Percentiles rank a stretch among this genome's conserved stretches.
phyloP scores from a whole-genome alignment of 2,888 invertebrate genomes.

The Criorhina ranunculi region DNA sequence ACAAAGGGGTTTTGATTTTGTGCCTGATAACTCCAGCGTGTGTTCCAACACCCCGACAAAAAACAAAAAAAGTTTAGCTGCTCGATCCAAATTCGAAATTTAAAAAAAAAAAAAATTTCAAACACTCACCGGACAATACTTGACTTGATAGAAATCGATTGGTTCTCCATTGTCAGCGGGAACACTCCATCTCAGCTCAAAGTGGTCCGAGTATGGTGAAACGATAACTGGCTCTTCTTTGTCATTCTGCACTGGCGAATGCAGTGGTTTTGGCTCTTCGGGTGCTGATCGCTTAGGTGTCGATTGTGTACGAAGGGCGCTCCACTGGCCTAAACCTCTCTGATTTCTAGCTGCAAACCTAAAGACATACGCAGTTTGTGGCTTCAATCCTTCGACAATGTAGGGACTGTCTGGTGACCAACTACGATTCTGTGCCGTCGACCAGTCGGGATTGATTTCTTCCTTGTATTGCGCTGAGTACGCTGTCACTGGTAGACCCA shows the following conservation, averaged over 20 bases:
- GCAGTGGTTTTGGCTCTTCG: constrained; percentile 88
- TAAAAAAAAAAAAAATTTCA: too few relatives aligned
- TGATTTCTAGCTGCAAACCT: constrained; percentile 93
- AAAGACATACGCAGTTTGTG: constrained; percentile 91
- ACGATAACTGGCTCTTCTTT: constrained; percentile 85
- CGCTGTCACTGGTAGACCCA: constrained; percentile 90
- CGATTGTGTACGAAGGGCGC: constrained; percentile 87
- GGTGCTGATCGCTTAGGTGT: constrained; percentile 93
- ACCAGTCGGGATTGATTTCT: constrained; percentile 88
- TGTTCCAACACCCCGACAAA: too few relatives aligned
- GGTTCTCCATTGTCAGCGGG: constrained; percentile 96
- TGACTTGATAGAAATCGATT: constrained; percentile 92
- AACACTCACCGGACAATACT: constrained; percentile 90
- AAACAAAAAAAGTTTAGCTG: too few relatives aligned
- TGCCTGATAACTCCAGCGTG: too few relatives aligned
- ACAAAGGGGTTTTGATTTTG: too few relatives aligned
- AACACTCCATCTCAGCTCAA: constrained; percentile 92
- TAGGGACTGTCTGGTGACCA: constrained; percentile 93
- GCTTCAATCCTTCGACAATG: constrained; percentile 91
- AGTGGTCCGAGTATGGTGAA: constrained; percentile 90
- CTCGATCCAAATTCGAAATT: too few relatives aligned
- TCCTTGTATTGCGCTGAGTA: constrained; percentile 91
- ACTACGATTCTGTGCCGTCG: constrained; percentile 88
- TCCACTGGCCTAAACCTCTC: constrained; percentile 92
- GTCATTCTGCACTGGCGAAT: constrained; percentile 84